Evolutionary conservation across 2,797 vertebrate species (phyloP), one percentile per base, ranked within the genome.

Genomic region (Enteromius fasciolatus): DNA sequence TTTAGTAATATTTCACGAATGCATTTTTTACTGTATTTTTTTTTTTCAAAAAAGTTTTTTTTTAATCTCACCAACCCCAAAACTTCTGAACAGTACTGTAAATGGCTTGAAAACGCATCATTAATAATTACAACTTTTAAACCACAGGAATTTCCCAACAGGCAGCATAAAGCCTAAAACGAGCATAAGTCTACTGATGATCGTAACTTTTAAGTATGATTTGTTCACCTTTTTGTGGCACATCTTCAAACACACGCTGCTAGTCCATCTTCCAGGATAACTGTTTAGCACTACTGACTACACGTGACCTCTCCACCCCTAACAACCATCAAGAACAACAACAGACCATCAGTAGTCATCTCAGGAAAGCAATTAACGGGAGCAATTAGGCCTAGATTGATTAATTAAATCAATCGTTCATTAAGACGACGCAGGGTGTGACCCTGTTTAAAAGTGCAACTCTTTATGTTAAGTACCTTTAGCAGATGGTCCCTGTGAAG

Each of bases 381-480:
- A 76, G 69, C 70, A 36, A 82, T 69, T 77, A 72, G 66, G 79
- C 77, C 59, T 80, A 20, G 36, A 78, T 69, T 73, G 80, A 87
- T 77, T 41, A 67, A 82, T 80, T 72, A 73, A 77, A 85, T 75
- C 59, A 78, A 87, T 78, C 15, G 31, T 70, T 82, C 87, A 90
- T 92, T 92, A 93, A 94, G 92, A 94, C 91, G 90, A 74, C 83
- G 87, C 90, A 90, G 84, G 86, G 82, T 74, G 68, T 59, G 90
- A 93, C 91, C 82, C 87, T 79, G 74, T 83, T 79, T 81, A 84
- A 88, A 90, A 89, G 89, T 89, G 89, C 85, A 78, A 87, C 80
- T 82, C 88, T 81, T 63, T 87, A 83, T 81, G 86, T 83, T 81
- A 88, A 81, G 84, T 83, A 86, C 73, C 75, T 83, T 78, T 63